Conservation (phyloP, 2,113 vertebrate genomes). For the Vicugna pacos region DNA sequence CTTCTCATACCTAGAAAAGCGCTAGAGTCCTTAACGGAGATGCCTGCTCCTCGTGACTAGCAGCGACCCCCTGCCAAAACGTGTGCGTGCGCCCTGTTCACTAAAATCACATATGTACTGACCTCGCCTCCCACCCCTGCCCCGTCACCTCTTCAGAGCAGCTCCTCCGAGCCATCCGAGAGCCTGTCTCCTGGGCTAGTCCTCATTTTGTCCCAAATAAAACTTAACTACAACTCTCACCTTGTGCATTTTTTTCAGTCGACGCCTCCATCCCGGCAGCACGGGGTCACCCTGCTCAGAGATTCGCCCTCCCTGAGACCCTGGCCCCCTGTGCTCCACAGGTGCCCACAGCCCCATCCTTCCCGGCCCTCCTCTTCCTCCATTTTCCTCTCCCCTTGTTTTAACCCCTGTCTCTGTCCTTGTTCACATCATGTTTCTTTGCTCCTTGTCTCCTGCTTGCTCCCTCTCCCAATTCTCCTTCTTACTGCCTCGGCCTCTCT, state of each 20-base stretch:
- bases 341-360: fast-evolving
- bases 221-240: background rate
- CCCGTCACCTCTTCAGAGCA: too few species aligned
- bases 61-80: background rate
- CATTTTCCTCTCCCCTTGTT: background rate
- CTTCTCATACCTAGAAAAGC: background rate
- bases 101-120: too few species aligned
- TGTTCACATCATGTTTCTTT: background rate
- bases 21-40: background rate
- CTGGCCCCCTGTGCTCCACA: background rate
- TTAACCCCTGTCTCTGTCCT: too few species aligned
- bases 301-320: background rate
- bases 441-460: too few species aligned
- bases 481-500: fast-evolving
- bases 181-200: background rate
- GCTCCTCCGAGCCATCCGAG: background rate
- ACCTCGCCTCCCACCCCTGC: too few species aligned
- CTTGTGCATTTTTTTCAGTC: too few species aligned
- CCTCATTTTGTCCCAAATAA: background rate
- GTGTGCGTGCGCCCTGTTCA: background rate
- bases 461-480: fast-evolving
- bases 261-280: background rate
- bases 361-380: background rate
- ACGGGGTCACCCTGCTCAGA: background rate
- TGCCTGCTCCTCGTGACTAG: background rate